These are phyloP conservation scores for Nezara viridula DNA, from an alignment of 2,888 invertebrate species.

Conservation along the genomic window DNA sequence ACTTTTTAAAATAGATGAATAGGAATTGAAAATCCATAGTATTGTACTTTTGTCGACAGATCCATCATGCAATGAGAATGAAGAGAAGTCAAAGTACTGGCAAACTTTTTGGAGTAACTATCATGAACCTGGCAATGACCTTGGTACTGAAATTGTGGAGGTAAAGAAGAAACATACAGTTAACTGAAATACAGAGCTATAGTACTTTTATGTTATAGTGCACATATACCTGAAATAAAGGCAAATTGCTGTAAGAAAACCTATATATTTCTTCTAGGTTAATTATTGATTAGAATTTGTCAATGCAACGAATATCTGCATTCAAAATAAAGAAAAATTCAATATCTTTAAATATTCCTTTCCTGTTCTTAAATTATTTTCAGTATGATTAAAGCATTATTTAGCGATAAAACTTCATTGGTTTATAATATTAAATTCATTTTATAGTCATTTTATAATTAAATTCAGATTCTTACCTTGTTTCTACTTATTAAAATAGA, in stretches of 20 bases:
- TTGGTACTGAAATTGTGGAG: constrained; percentile 37
- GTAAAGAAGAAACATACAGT: constrained; percentile 36
- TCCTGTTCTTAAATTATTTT: not conserved
- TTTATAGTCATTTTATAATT: not conserved
- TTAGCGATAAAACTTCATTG: too few species aligned
- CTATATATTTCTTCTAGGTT: constrained; percentile 28
- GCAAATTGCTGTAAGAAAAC: constrained; percentile 43
- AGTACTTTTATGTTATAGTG: constrained; percentile 35
- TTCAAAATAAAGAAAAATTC: not conserved
- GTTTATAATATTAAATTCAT: too few species aligned
- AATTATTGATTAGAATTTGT: constrained; percentile 10
- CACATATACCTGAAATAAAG: constrained; percentile 25
- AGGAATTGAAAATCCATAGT: not conserved
- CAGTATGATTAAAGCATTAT: not conserved
- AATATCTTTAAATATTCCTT: not conserved
- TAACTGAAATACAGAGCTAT: constrained; percentile 7
- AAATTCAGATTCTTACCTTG: not conserved
- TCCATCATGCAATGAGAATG: not conserved
- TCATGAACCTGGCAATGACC: not conserved
- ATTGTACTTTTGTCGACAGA: not conserved
- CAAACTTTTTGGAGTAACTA: not conserved
- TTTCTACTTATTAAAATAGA: too few species aligned
- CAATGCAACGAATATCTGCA: not conserved
- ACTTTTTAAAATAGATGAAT: not conserved
- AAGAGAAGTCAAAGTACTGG: not conserved